Conservation (phyloP, 2,113 vertebrate species). For the Dissostichus mawsoni region DNA sequence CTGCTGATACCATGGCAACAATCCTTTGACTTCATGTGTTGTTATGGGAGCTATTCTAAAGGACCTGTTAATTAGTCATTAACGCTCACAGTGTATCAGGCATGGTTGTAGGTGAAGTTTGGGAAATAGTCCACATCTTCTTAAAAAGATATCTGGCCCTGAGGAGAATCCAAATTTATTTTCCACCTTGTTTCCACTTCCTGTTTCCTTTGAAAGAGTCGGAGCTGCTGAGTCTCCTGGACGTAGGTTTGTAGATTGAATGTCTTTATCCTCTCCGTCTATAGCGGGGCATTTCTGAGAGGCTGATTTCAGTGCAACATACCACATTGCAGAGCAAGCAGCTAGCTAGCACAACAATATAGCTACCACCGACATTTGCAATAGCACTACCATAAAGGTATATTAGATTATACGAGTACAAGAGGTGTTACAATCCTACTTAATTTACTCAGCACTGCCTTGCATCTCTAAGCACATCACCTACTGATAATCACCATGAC, state of each 20-base stretch:
- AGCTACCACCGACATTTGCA: slow-evolving; percentile 71
- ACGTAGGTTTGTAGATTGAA: slow-evolving; percentile 1
- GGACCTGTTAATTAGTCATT: slow-evolving; percentile 33
- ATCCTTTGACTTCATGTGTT: slow-evolving; percentile 50
- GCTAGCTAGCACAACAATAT: slow-evolving; percentile 72
- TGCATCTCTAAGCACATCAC: slow-evolving; percentile 53
- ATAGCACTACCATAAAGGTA: slow-evolving; percentile 72
- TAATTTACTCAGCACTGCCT: slow-evolving; percentile 52
- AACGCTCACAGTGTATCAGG: slow-evolving; percentile 71
- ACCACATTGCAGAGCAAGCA: slow-evolving; percentile 75
- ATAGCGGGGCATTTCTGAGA: slow-evolving; percentile 43
- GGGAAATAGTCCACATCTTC: slow-evolving; percentile 47
- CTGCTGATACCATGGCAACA: slow-evolving; percentile 69
- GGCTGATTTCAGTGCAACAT: slow-evolving; percentile 73
- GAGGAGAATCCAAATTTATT: slow-evolving; percentile 66
- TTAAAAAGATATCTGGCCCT: slow-evolving; percentile 59
- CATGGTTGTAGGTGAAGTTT: slow-evolving; percentile 35
- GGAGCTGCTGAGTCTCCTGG: slow-evolving; percentile 35
- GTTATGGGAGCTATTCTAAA: slow-evolving; percentile 54
- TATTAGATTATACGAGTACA: slow-evolving; percentile 69
- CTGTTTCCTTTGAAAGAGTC: slow-evolving; percentile 32
- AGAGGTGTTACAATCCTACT: slow-evolving; percentile 69
- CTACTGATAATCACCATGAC: slow-evolving; percentile 60
- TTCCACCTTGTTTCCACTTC: slow-evolving; percentile 36
- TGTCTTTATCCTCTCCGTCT: slow-evolving; percentile 36